Conservation (phyloP, 1,140 invertebrate genomes). For the Mya arenaria region DNA sequence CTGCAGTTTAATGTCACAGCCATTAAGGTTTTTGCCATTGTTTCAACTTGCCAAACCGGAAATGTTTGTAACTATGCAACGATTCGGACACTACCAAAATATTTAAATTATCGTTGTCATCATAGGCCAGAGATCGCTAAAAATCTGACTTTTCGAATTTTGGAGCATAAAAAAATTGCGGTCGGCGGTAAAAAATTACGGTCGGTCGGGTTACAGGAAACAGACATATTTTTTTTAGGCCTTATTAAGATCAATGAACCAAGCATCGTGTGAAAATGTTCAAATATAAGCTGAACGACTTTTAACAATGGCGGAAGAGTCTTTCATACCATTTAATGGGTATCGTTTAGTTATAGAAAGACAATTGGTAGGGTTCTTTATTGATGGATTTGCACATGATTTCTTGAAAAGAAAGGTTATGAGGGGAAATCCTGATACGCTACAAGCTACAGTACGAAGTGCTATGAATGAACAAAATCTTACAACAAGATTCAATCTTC, state of each 20-base stretch:
- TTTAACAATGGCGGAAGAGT: background rate
- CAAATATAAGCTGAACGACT: background rate
- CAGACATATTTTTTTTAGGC: too few species aligned
- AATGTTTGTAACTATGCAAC: too few species aligned
- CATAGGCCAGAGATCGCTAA: too few species aligned
- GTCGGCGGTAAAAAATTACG: too few species aligned
- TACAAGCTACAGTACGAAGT: background rate
- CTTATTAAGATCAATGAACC: background rate
- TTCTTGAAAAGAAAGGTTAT: slow-evolving; percentile 22
- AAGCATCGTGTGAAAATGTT: background rate
- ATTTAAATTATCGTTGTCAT: too few species aligned
- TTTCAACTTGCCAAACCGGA: too few species aligned
- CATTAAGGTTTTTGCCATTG: too few species aligned
- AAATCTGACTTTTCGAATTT: too few species aligned
- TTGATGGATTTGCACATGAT: background rate
- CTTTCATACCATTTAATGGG: background rate
- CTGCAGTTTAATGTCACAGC: too few species aligned
- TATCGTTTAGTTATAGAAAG: background rate
- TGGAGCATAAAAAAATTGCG: too few species aligned
- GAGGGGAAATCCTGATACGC: background rate
- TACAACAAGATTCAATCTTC: slow-evolving; percentile 1
- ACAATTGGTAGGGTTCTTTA: slow-evolving; percentile 18
- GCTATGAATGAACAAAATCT: background rate
- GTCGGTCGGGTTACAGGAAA: too few species aligned
- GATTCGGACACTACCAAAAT: too few species aligned